A percentile compares a stretch with the other conserved stretches of the same genome.
These are phyloP conservation scores for Enteromius thamalakanensis DNA, from an alignment of 2,797 vertebrate species.

Conservation along the genomic window DNA sequence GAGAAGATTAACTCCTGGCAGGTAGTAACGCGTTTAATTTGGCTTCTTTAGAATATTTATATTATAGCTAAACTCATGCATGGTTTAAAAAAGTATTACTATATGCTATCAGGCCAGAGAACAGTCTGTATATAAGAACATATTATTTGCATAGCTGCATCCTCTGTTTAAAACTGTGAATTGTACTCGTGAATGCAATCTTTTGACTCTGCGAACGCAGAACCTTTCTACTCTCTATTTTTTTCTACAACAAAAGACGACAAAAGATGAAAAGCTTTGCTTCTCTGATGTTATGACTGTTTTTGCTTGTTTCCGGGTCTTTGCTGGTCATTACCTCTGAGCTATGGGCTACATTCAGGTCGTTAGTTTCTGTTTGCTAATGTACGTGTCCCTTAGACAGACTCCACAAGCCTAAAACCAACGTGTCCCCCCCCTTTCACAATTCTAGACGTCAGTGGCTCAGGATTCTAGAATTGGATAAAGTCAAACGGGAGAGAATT, in stretches of 20 bases:
- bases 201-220: conserved; percentile 63
- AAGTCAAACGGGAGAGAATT: conserved; percentile 6
- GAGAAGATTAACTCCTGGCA: conserved; percentile 32
- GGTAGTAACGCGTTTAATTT: conserved; percentile 46
- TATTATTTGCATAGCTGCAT: conserved; percentile 67
- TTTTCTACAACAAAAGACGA: conserved; percentile 59
- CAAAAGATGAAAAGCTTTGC: conserved; percentile 59
- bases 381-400: conserved; percentile 31
- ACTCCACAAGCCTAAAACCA: conserved; percentile 37
- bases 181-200: conserved; percentile 71
- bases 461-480: conserved; percentile 16
- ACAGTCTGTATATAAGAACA: conserved; percentile 62
- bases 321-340: conserved; percentile 60
- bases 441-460: conserved; percentile 5
- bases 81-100: conserved; percentile 60
- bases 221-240: conserved; percentile 63
- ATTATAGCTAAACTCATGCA: conserved; percentile 62
- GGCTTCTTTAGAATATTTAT: conserved; percentile 62
- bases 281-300: conserved; percentile 65
- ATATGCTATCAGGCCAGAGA: conserved; percentile 59
- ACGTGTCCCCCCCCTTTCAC: neutral
- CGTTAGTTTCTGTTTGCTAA: conserved; percentile 30
- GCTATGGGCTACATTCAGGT: conserved; percentile 61
- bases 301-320: conserved; percentile 58
- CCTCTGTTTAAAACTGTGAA: conserved; percentile 73